These are phyloP conservation scores for Halocaridina rubra DNA, from an alignment of 2,888 invertebrate genomes.

Conservation along the genomic window DNA sequence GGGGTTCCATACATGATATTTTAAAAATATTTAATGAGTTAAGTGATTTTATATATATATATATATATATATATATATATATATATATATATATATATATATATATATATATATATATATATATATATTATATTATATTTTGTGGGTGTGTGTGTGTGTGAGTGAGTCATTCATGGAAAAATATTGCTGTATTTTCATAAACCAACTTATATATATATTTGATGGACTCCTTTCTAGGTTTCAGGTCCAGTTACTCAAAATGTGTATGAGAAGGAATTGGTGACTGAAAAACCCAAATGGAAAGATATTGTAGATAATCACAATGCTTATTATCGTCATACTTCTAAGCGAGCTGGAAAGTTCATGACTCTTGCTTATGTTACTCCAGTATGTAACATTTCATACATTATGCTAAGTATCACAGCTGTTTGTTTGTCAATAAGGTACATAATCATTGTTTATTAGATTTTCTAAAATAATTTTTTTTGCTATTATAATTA, in stretches of 20 bases:
- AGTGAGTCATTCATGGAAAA: no score
- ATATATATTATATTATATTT: no score
- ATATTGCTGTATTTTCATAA: no score
- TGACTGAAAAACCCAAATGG: conserved; percentile 76
- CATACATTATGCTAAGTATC: background rate
- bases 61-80: no score
- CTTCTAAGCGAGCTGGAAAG: conserved; percentile 76
- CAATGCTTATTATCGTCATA: conserved; percentile 80
- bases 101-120: no score
- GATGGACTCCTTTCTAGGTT: background rate
- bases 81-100: no score
- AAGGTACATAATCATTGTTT: background rate
- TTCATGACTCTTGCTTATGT: conserved; percentile 89
- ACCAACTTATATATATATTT: no score
- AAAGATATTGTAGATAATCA: conserved; percentile 83
- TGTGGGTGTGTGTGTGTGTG: no score
- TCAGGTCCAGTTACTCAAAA: conserved; percentile 68
- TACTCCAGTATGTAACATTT: conserved; percentile 79
- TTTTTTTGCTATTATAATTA: background rate
- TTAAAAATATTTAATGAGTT: no score
- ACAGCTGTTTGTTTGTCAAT: background rate
- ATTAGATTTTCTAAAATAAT: background rate
- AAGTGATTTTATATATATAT: no score
- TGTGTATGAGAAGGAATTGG: conserved; percentile 79
- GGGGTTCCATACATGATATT: no score